Base-by-base conservation (phyloP, 2,888 invertebrate genomes). In the Ornithoptera alexandrae region DNA sequence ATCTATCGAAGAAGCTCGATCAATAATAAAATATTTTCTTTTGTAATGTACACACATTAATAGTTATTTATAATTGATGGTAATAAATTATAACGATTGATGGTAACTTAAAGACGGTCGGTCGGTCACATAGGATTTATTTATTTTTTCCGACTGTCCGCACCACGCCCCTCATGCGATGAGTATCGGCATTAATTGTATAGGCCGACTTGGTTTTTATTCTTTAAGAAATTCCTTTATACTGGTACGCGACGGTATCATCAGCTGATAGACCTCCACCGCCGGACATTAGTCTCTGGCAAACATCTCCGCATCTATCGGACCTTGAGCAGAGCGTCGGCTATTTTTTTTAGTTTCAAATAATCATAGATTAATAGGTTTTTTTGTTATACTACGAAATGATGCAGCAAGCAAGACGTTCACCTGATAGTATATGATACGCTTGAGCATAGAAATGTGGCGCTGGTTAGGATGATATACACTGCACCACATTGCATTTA, bases 101-200 rank as follows among this genome's bases (percentile, higher is more conserved):
- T 36, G 6, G 20, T 10, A 62, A 18, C 5, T 42, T 62, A 36
- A 56, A 8, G 24, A 56, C 18, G 50, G 56, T 56, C 64, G n/a
- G 24, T 56, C 18, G 50, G 56, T 56, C 64, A 36, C 56, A 64
- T 64, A 30, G 22, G 50, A 59, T 17, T 58, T 58, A 22, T 12
- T 58, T 60, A 24, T 24, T 65, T 42, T 56, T 39, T 61, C 17
- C 64, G 20, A n/a, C 22, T 67, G 30, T 39, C 63, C 50, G 50
- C 64, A 64, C 36, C 65, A 65, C 53, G 61, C 53, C 72, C 56
- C 72, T 1, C 68, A 63, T 70, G 22, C 62, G 53, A 71, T 53
- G 68, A 53, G 46, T 70, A 69, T 62, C 59, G 71, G 68, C 70
- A 72, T 74, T 72, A 74, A 74, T 71, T 72, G 67, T 62, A 63